phyloP scores from a whole-genome alignment of 2,888 invertebrate genomes.

The Pterostichus madidus region DNA sequence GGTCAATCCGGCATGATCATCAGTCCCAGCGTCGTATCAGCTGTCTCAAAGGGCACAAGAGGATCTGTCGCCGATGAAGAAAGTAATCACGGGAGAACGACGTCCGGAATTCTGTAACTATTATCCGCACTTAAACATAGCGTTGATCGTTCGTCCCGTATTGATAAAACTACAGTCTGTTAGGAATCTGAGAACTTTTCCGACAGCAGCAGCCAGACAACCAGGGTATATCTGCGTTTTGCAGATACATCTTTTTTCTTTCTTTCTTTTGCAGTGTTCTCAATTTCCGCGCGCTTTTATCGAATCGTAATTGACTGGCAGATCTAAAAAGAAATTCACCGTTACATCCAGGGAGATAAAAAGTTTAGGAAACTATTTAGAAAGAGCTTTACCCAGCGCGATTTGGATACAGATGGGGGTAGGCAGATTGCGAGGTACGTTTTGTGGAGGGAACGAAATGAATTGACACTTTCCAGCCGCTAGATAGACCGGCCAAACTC shows the following conservation, averaged over 20 bases:
- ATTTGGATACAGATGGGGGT: conserved; percentile 61
- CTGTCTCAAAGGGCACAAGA: conserved; percentile 58
- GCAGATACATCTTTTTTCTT: conserved; percentile 59
- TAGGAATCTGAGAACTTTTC: not conserved
- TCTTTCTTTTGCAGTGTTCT: conserved; percentile 64
- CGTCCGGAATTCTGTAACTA: not conserved
- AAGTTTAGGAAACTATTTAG: conserved; percentile 70
- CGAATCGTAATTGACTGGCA: conserved; percentile 73
- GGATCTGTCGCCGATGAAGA: conserved; percentile 55
- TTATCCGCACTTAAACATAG: too few species aligned
- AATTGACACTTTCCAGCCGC: conserved; percentile 64
- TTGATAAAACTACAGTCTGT: not conserved
- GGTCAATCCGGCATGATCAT: conserved; percentile 60
- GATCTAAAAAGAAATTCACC: conserved; percentile 69
- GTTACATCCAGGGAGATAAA: conserved; percentile 69
- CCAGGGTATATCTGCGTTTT: conserved; percentile 55
- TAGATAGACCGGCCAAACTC: conserved; percentile 21
- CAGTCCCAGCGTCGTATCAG: conserved; percentile 53
- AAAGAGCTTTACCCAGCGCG: conserved; percentile 68
- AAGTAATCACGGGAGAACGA: conserved; percentile 54
- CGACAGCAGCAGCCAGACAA: conserved; percentile 5
- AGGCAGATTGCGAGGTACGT: conserved; percentile 58
- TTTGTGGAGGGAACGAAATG: conserved; percentile 38
- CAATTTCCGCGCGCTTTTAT: conserved; percentile 73
- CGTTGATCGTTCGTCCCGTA: not conserved